Conservation (phyloP, 2,797 vertebrate species). For the Artibeus jamaicensis region DNA sequence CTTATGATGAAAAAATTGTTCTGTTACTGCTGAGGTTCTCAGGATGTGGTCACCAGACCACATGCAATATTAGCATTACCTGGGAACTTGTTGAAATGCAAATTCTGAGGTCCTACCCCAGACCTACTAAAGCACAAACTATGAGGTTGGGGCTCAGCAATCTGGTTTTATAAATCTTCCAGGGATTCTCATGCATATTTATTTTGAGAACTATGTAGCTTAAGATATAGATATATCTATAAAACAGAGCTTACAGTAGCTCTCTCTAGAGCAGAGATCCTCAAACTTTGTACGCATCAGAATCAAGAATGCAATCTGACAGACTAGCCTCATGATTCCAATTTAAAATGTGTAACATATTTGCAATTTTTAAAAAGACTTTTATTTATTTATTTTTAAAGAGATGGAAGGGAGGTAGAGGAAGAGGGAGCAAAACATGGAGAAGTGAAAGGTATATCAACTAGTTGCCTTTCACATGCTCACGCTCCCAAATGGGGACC, state of each 20-base stretch:
- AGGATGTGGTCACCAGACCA: background rate
- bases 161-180: background rate
- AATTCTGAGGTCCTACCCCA: background rate
- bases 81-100: constrained; percentile 12
- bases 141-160: background rate
- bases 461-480: too few relatives aligned
- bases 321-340: constrained; percentile 1
- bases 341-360: background rate
- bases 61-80: background rate
- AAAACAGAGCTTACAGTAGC: background rate
- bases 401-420: too few relatives aligned
- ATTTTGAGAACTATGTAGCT: background rate
- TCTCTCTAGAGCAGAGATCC: background rate
- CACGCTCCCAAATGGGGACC: too few relatives aligned
- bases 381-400: too few relatives aligned
- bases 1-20: background rate
- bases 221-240: background rate
- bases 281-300: background rate
- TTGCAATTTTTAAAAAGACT: background rate
- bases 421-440: too few relatives aligned
- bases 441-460: too few relatives aligned
- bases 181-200: background rate
- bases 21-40: background rate
- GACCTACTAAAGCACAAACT: constrained; percentile 2
- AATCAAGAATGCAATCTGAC: background rate